phyloP scores from a whole-genome alignment of 2,113 vertebrate species.

The Opisthocomus hoazin region DNA sequence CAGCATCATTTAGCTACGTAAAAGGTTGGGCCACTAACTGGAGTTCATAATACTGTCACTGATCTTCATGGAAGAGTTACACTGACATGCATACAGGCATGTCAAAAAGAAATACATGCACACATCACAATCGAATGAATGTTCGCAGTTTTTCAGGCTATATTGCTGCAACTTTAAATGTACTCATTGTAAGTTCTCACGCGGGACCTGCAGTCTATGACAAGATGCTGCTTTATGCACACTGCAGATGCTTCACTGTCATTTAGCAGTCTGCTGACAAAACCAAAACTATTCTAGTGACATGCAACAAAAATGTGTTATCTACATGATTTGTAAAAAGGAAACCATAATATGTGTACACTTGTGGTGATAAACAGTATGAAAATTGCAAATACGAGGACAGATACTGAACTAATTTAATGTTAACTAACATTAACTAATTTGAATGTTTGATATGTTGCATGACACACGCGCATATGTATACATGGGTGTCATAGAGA shows the following conservation, averaged over 20 bases:
- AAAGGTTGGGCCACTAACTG: background rate
- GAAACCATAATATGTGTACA: background rate
- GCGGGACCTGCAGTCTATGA: constrained; percentile 27
- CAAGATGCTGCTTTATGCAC: background rate
- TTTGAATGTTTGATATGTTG: constrained; percentile 5
- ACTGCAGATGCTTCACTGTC: constrained; percentile 25
- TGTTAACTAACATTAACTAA: too few relatives aligned
- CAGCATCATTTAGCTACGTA: background rate
- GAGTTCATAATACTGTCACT: constrained; percentile 21
- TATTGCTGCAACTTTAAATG: constrained; percentile 45
- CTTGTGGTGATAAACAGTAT: background rate
- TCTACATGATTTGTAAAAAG: constrained; percentile 29
- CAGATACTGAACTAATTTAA: background rate
- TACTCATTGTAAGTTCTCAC: constrained; percentile 25
- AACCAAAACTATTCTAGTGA: constrained; percentile 36
- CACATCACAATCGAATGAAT: constrained; percentile 49
- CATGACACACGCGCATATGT: background rate
- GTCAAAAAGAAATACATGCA: constrained; percentile 35
- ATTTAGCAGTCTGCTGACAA: constrained; percentile 40
- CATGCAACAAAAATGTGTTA: constrained; percentile 44
- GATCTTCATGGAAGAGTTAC: constrained; percentile 32
- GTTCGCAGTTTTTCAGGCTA: constrained; percentile 52
- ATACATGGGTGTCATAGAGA: background rate
- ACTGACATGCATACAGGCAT: background rate
- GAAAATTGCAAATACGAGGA: background rate